Conservation (phyloP, 2,888 invertebrate species). For the Drosophila mettleri region DNA sequence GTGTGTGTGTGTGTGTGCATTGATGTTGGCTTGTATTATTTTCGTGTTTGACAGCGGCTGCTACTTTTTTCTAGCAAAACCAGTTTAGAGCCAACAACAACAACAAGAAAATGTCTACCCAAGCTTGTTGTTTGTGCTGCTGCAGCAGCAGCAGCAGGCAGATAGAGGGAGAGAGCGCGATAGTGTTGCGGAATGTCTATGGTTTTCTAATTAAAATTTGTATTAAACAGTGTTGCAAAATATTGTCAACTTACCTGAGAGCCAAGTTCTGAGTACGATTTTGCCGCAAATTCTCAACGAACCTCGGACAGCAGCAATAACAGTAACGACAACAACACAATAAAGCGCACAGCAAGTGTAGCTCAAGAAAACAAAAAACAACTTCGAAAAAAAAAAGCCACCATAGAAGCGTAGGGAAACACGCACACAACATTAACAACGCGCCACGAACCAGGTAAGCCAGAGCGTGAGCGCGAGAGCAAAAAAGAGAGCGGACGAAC, state of each 20-base stretch:
- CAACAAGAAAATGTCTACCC: constrained; percentile 49
- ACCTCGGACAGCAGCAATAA: constrained; percentile 29
- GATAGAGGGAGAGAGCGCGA: constrained; percentile 10
- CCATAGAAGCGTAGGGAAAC: constrained; percentile 8
- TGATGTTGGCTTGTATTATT: constrained; percentile 44
- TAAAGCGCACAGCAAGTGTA: constrained; percentile 13
- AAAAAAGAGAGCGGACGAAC: constrained; percentile 8
- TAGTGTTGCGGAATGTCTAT: constrained; percentile 35
- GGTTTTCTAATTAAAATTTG: constrained; percentile 30
- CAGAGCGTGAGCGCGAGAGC: constrained; percentile 17
- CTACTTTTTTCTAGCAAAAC: constrained; percentile 57
- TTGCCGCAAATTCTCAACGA: constrained; percentile 18
- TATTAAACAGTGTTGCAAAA: constrained; percentile 13
- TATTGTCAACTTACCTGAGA: constrained; percentile 37
- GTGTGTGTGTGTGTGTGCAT: constrained; percentile 17
- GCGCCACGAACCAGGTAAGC: constrained; percentile 45
- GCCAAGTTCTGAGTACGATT: constrained; percentile 14
- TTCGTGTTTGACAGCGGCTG: constrained; percentile 54
- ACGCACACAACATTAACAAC: constrained; percentile 21
- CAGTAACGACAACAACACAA: constrained; percentile 22
- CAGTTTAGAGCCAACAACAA: constrained; percentile 57
- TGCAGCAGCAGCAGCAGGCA: constrained; percentile 7
- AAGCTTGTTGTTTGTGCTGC: constrained; percentile 26
- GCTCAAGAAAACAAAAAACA: constrained; percentile 8
- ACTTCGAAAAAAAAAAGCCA: constrained; percentile 7